Evolutionary conservation across 2,797 vertebrate genomes (phyloP), one percentile per base, ranked within the genome.

Genomic region (Ptychadena robeensis): DNA sequence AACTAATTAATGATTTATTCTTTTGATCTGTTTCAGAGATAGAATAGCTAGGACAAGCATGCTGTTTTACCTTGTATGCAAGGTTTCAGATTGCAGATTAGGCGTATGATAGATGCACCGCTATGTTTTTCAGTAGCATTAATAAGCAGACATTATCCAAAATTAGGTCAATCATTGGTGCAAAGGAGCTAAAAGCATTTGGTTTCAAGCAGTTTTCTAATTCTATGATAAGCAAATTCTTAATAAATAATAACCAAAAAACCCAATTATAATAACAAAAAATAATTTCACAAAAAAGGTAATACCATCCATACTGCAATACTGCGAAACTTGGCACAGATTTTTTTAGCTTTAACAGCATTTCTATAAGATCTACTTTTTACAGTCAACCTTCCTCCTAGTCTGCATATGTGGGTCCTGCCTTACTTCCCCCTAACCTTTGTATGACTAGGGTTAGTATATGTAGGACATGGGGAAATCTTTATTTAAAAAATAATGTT

Each of bases 111-210:
- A 67, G 63, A 81, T 37, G 32, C 37, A 22, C 40, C 2, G 63
- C 40, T 53, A 67, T 65, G 38, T 22, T 31, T 57, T 81, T 67
- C 61, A 30, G 27, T 44, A 34, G 70, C 37, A 65, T 48, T 81
- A 73, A 81, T 81, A 81, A 57, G 70, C 71, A 74, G 70, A 14
- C 31, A 66, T 67, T 71, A 74, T 57, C 73, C 79, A 25, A 63
- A 82, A 82, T 82, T 69, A 82, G 80, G 80, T 82, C 80, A 82
- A 37, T 61, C 80, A 57, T 74, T 59, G 31, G 63, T 38, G 71
- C 27, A 75, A 82, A 75, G 80, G 64, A 75, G 67, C 48, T 82
- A 68, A 75, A 73, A 61, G 72, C 72, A 40, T 27, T 82, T 15
- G 22, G 11, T 74, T 63, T 63, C 25, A 64, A 40, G 64, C 31